A percentile compares a stretch with the other conserved stretches of the same genome.
Evolutionary conservation across 1,140 invertebrate genomes (phyloP).

Genomic region (Triops longicaudatus): DNA sequence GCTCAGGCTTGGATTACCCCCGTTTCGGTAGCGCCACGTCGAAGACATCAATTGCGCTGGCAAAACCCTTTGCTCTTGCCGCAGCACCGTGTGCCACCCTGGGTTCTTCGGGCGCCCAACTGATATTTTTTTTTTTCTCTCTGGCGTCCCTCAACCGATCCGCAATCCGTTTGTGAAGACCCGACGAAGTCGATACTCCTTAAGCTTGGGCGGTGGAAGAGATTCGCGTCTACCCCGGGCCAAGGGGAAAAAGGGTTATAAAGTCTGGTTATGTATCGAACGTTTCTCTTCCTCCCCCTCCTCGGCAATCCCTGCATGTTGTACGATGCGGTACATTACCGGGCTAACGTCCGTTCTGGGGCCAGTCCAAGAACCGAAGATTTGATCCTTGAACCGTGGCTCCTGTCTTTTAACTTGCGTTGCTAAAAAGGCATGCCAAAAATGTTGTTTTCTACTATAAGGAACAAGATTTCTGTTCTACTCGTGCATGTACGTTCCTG

Average conservation of each 20-base stretch:
- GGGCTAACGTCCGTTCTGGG: neutral
- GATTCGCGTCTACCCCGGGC: neutral
- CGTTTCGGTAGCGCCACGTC: no score
- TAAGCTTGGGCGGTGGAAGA: neutral
- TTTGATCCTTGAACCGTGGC: neutral
- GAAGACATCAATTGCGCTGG: no score
- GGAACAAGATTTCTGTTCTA: neutral
- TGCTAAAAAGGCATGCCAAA: neutral
- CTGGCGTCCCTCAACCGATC: no score
- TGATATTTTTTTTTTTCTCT: no score
- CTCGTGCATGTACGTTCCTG: neutral
- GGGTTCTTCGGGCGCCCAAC: no score
- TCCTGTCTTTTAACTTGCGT: neutral
- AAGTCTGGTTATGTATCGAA: neutral
- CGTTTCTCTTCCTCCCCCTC: neutral
- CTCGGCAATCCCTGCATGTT: neutral
- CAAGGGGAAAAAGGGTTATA: neutral
- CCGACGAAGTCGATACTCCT: no score
- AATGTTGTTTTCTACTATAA: neutral
- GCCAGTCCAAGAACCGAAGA: neutral
- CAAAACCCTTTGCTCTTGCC: no score
- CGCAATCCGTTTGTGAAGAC: no score
- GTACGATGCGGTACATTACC: conserved; percentile 11
- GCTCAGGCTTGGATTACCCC: no score
- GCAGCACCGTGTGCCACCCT: no score